These are phyloP conservation scores for Lasioglossum figueresi DNA, from an alignment of 2,888 invertebrate genomes.

Conservation along the genomic window DNA sequence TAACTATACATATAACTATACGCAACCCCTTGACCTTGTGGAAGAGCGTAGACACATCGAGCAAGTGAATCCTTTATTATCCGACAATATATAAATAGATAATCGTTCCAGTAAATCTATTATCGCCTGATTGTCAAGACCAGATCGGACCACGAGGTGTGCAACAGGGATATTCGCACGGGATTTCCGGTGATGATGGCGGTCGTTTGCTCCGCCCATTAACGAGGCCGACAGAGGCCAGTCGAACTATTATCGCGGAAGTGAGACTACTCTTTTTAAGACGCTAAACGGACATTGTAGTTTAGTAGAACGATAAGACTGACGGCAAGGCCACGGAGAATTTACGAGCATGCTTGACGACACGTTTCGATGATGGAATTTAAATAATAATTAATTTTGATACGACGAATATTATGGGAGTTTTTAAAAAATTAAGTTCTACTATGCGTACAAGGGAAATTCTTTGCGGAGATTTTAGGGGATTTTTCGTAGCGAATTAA, in stretches of 20 bases:
- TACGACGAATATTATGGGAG: neutral
- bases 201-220: conserved; percentile 1
- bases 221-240: neutral
- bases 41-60: conserved; percentile 61
- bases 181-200: neutral
- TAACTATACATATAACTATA: conserved; percentile 24
- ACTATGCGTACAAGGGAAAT: neutral
- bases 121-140: conserved; percentile 56
- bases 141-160: conserved; percentile 39
- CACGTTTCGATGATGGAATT: neutral
- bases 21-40: conserved; percentile 56
- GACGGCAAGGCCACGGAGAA: neutral
- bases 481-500: neutral
- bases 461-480: neutral
- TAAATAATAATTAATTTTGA: conserved; percentile 8
- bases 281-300: conserved; percentile 1
- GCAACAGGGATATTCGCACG: neutral
- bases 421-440: conserved; percentile 2
- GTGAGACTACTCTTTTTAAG: conserved; percentile 1
- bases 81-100: conserved; percentile 76
- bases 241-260: neutral
- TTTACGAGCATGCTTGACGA: neutral
- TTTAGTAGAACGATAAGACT: conserved; percentile 13
- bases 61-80: conserved; percentile 67
- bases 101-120: conserved; percentile 59